phyloP scores from a whole-genome alignment of 2,888 invertebrate species.

The Drosophila lutescens region DNA sequence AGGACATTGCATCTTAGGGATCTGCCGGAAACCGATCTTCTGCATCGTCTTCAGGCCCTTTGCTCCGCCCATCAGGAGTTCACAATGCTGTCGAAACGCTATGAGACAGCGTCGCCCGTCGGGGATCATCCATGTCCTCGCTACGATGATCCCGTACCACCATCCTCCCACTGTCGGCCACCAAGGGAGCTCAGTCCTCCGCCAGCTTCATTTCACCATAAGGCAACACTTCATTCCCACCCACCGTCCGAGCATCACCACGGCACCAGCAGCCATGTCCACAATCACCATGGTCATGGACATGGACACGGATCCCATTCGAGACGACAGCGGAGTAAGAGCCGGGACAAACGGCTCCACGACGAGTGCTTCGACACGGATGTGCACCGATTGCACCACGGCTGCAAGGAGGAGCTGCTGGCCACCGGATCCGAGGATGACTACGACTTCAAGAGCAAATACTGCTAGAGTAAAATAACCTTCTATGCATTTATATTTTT shows the following conservation, averaged over 20 bases:
- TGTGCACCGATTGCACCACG: constrained; percentile 71
- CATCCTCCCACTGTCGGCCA: constrained; percentile 81
- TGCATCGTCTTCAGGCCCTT: constrained; percentile 91
- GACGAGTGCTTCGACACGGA: constrained; percentile 71
- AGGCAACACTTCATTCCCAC: constrained; percentile 12
- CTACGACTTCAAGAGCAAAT: constrained; percentile 81
- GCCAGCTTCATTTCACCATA: constrained; percentile 42
- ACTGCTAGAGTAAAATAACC: constrained; percentile 43
- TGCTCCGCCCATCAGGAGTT: constrained; percentile 95
- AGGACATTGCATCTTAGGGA: constrained; percentile 90
- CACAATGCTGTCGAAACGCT: constrained; percentile 91
- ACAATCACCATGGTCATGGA: constrained; percentile 29
- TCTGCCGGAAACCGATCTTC: constrained; percentile 90
- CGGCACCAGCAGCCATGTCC: constrained; percentile 41
- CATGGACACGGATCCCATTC: constrained; percentile 30
- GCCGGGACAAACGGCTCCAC: constrained; percentile 75
- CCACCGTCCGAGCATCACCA: constrained; percentile 38
- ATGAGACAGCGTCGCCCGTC: constrained; percentile 85
- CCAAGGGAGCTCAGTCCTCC: constrained; percentile 72
- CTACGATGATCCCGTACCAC: constrained; percentile 82
- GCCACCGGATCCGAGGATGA: constrained; percentile 75
- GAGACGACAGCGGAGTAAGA: constrained; percentile 69
- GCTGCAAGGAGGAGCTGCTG: constrained; percentile 70
- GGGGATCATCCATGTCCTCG: constrained; percentile 83
- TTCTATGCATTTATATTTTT: constrained; percentile 12